A percentile compares a stretch with the other conserved stretches of the same genome.
phyloP scores from a whole-genome alignment of 2,797 vertebrate genomes.

The Gambusia yucatana region DNA sequence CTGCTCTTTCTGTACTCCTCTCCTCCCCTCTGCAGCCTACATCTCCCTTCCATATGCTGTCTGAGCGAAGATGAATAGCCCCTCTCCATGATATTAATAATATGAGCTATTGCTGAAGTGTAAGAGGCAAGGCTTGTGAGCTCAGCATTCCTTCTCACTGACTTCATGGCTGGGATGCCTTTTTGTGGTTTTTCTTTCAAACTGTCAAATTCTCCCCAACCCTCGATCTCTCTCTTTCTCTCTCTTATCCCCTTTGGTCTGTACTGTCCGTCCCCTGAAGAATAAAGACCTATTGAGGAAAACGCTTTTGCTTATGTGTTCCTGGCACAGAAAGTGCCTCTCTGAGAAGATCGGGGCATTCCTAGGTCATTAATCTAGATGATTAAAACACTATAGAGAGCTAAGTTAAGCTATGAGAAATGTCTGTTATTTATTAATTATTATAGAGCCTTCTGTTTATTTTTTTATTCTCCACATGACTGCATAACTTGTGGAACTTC shows the following conservation, averaged over 20 bases:
- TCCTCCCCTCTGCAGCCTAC: slow-evolving; percentile 45
- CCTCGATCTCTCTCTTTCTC: slow-evolving; percentile 34
- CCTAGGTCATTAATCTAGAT: slow-evolving; percentile 74
- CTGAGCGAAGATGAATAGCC: slow-evolving; percentile 76
- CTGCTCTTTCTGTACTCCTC: slow-evolving; percentile 29
- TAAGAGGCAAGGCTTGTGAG: slow-evolving; percentile 76
- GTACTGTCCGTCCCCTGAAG: slow-evolving; percentile 33
- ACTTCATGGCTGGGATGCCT: slow-evolving; percentile 74
- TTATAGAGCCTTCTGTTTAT: slow-evolving; percentile 55
- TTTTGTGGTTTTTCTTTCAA: slow-evolving; percentile 40
- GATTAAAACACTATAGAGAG: slow-evolving; percentile 70
- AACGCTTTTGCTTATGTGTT: slow-evolving; percentile 63
- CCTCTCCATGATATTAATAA: slow-evolving; percentile 80
- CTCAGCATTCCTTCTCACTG: slow-evolving; percentile 82
- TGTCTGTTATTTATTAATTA: slow-evolving; percentile 55
- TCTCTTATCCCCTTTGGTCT: slow-evolving; percentile 40
- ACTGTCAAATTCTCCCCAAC: slow-evolving; percentile 51
- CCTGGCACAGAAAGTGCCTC: slow-evolving; percentile 67
- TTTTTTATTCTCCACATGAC: slow-evolving; percentile 28
- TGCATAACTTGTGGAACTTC: slow-evolving; percentile 27
- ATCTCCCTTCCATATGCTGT: slow-evolving; percentile 67
- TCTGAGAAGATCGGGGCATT: slow-evolving; percentile 76
- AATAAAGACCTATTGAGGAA: slow-evolving; percentile 71
- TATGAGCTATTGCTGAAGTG: slow-evolving; percentile 77
- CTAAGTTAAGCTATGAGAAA: slow-evolving; percentile 57